Evolutionary conservation across 2,113 vertebrate genomes (phyloP), one percentile per base, ranked within the genome.

Genomic region (Stegastes partitus): DNA sequence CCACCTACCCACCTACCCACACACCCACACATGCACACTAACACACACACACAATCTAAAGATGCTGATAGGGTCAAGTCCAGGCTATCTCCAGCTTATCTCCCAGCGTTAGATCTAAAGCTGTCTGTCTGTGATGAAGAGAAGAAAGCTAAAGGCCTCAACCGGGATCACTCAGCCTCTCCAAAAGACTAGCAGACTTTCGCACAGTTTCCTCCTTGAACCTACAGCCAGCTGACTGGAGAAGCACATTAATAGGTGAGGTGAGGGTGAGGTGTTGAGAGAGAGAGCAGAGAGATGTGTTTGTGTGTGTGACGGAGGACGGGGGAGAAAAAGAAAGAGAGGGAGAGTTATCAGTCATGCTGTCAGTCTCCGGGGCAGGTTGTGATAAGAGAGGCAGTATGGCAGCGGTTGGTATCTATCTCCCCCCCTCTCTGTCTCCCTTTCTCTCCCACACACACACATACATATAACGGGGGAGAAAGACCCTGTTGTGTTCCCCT

Each of bases 341-440:
- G 71, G 83, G 70, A 74, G 90, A 77, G 84, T 77, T 90, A 89
- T 91, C 89, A 86, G 85, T 89, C 85, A 79, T 83, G 74, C 84
- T 89, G 88, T 91, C 89, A 85, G 80, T 91, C 87, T 91, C 68
- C 26, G 51, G 68, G 86, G 86, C 87, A 66, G 71, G 57, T 79
- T 88, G 73, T 86, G 89, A 93, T 93, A 91, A 91, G 90, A 74
- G 73, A 76, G 44, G 56, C 78, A 65, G 85, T 25, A 58, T 54
- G 69, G 68, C 59, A 72, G 64, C 5, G 50, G 64, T 78, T 85
- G 83, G 68, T 87, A 68, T 86, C 84, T 86, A 16, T 88, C 82
- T 76, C 75, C 3, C 64, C 22, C 65, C n/a, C 66, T 62, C 42
- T 45, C 2, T 62, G 64, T 49, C 49, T 51, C 68, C 11, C 39